These are phyloP conservation scores for Microctonus aethiopoides DNA, from an alignment of 2,888 invertebrate species.

Conservation along the genomic window DNA sequence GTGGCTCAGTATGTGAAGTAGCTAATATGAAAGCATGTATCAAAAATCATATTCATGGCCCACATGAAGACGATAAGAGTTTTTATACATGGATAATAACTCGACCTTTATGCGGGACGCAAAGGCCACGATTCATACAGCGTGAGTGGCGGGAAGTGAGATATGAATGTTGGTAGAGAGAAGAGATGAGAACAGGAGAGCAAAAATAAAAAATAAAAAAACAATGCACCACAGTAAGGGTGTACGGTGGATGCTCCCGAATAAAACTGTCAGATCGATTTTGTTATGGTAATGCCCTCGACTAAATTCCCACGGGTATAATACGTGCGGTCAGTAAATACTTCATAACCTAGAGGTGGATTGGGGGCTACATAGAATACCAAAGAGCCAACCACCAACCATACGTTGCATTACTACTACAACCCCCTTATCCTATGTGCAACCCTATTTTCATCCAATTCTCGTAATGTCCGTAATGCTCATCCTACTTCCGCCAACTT, in stretches of 20 bases:
- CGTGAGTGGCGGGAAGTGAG: background rate
- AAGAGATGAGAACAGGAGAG: background rate
- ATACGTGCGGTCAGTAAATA: conserved; percentile 51
- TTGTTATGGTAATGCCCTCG: conserved; percentile 47
- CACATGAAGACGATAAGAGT: conserved; percentile 2
- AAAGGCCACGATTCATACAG: conserved; percentile 19
- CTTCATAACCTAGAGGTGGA: conserved; percentile 43
- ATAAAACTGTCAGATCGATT: conserved; percentile 46
- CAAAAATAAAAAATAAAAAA: too few species aligned
- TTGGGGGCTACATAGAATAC: conserved; percentile 39
- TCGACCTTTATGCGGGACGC: conserved; percentile 6
- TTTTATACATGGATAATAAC: background rate
- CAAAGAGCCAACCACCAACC: conserved; percentile 43
- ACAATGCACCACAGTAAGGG: background rate
- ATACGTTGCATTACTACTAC: conserved; percentile 5
- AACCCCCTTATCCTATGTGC: background rate
- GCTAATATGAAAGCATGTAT: background rate
- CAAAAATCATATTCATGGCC: background rate
- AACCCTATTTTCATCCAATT: background rate
- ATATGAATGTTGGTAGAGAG: background rate
- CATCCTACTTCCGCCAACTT: background rate
- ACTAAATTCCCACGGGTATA: conserved; percentile 42
- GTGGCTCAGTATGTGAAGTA: background rate
- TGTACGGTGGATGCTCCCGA: conserved; percentile 8
- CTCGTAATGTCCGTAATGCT: background rate